Conservation (phyloP, 2,113 vertebrate species). For the Hippocampus zosterae region DNA sequence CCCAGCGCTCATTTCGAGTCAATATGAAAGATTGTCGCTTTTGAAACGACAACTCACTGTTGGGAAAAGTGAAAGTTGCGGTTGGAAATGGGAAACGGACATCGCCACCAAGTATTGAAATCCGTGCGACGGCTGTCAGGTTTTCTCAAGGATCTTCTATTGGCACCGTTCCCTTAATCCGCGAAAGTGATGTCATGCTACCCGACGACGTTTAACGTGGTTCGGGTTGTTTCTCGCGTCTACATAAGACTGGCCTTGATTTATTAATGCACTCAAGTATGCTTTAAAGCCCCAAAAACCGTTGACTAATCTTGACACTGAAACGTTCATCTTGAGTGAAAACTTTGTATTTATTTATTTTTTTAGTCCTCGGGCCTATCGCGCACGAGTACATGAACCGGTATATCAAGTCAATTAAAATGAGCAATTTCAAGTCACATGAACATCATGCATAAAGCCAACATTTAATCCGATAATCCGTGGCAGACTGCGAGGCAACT, state of each 20-base stretch:
- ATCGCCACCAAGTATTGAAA: not conserved
- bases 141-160: not conserved
- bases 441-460: constrained; percentile 13
- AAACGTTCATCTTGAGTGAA: too few species aligned
- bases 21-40: not conserved
- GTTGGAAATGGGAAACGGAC: not conserved
- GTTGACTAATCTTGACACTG: constrained; percentile 5
- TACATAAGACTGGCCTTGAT: not conserved
- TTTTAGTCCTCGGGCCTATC: too few species aligned
- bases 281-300: not conserved
- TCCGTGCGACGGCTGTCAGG: not conserved
- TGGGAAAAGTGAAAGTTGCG: not conserved
- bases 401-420: constrained; percentile 26
- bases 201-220: not conserved
- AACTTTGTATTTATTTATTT: too few species aligned
- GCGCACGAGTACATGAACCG: constrained; percentile 5
- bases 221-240: not conserved
- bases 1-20: not conserved
- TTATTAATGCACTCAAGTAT: not conserved
- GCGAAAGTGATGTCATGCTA: not conserved
- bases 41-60: not conserved
- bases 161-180: not conserved
- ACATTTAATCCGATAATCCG: constrained; percentile 46
- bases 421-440: constrained; percentile 22
- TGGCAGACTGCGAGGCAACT: constrained; percentile 26